A percentile compares a stretch with the other conserved stretches of the same genome.
These are phyloP conservation scores for Yponomeuta sedellus DNA, from an alignment of 2,888 invertebrate species.

Conservation along the genomic window DNA sequence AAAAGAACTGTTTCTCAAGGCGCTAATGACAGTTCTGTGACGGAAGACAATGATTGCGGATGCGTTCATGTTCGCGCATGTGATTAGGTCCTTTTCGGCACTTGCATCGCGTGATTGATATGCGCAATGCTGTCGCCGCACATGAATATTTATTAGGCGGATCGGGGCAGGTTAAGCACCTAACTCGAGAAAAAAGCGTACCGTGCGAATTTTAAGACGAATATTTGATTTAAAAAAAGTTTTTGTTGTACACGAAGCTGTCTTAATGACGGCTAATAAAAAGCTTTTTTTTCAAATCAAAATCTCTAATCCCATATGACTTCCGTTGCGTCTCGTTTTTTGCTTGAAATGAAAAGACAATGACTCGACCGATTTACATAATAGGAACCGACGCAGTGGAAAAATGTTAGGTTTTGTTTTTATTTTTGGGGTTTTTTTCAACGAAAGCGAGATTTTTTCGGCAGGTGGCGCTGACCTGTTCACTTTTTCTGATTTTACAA, in stretches of 20 bases:
- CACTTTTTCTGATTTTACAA: constrained; percentile 45
- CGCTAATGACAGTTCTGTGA: constrained; percentile 63
- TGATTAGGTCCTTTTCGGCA: constrained; percentile 64
- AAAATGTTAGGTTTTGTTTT: constrained; percentile 36
- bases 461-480: constrained; percentile 57
- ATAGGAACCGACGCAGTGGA: constrained; percentile 43
- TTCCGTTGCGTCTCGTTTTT: constrained; percentile 37
- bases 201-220: constrained; percentile 53
- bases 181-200: constrained; percentile 35
- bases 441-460: constrained; percentile 61
- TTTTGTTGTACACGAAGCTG: constrained; percentile 17
- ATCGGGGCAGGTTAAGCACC: constrained; percentile 56
- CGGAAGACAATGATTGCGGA: constrained; percentile 55
- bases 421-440: constrained; percentile 32
- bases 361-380: constrained; percentile 68
- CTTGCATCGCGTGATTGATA: constrained; percentile 67
- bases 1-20: constrained; percentile 25
- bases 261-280: constrained; percentile 5
- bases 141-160: constrained; percentile 62
- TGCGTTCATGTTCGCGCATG: constrained; percentile 64
- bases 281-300: constrained; percentile 24
- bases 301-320: constrained; percentile 45
- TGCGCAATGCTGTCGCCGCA: constrained; percentile 60
- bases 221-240: constrained; percentile 24
- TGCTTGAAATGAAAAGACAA: constrained; percentile 47